phyloP scores from a whole-genome alignment of 2,888 invertebrate genomes.

The Diarsia rubi region DNA sequence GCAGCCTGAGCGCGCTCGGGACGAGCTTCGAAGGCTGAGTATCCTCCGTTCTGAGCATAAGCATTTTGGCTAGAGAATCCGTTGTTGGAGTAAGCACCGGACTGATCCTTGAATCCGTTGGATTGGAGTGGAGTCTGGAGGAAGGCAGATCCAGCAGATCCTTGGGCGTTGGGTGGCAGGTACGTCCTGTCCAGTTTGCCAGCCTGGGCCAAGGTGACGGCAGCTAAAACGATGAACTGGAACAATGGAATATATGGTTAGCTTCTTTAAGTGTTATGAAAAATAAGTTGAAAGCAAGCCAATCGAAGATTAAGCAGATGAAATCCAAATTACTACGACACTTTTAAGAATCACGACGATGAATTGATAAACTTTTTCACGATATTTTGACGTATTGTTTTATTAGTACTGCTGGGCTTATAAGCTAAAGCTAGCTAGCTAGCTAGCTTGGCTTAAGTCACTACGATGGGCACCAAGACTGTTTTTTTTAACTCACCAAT shows the following conservation, averaged over 20 bases:
- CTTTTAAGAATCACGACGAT: too few relatives aligned
- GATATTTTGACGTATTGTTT: too few relatives aligned
- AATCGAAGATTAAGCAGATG: too few relatives aligned
- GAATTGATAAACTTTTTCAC: too few relatives aligned
- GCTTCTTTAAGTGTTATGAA: too few relatives aligned
- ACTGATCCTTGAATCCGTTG: constrained; percentile 49
- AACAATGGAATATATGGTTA: constrained; percentile 8
- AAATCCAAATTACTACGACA: too few relatives aligned
- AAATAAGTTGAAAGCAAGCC: too few relatives aligned
- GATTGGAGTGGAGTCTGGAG: constrained; percentile 63
- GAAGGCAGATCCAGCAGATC: constrained; percentile 47
- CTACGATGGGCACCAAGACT: too few relatives aligned
- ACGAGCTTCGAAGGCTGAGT: constrained; percentile 63
- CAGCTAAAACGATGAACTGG: constrained; percentile 82
- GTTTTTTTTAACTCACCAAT: too few relatives aligned
- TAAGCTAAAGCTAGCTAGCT: too few relatives aligned
- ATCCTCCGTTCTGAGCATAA: constrained; percentile 35
- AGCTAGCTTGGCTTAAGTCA: too few relatives aligned
- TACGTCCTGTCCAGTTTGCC: constrained; percentile 84
- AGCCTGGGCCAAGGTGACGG: constrained; percentile 76
- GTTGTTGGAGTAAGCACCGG: constrained; percentile 46
- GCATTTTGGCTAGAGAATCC: constrained; percentile 34
- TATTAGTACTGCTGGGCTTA: too few relatives aligned
- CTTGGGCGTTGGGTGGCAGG: constrained; percentile 80
- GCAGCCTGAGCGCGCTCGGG: constrained; percentile 83